These are phyloP conservation scores for Lithobius niger DNA, from an alignment of 1,140 invertebrate species.

Conservation along the genomic window DNA sequence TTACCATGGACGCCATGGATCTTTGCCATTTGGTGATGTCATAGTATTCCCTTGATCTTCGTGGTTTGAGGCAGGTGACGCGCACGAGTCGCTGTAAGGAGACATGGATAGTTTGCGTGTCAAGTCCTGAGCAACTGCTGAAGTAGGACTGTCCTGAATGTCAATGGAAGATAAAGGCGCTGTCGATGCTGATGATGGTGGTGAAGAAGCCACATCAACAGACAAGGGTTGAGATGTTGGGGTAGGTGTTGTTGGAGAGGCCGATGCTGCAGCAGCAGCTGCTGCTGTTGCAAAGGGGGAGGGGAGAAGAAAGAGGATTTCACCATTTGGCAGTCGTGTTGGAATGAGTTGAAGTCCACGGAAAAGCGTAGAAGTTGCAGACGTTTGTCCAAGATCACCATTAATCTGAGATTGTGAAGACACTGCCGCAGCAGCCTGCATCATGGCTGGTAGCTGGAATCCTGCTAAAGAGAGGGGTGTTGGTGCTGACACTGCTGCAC, in stretches of 20 bases:
- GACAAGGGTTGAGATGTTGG: background rate
- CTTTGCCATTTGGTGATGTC: background rate
- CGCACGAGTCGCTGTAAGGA: background rate
- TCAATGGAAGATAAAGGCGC: background rate
- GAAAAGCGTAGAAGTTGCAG: conserved; percentile 5
- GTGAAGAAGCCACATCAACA: background rate
- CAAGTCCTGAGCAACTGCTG: background rate
- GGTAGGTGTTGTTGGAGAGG: background rate
- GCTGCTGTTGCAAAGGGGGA: conserved; percentile 10
- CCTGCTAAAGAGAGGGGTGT: background rate
- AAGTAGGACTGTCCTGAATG: background rate
- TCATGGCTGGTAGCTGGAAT: conserved; percentile 14
- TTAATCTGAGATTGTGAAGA: background rate
- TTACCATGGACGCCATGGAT: background rate
- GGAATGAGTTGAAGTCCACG: conserved; percentile 51
- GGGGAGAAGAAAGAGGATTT: conserved; percentile 48
- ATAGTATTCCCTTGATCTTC: background rate
- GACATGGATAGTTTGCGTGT: background rate
- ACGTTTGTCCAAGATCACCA: too few relatives aligned
- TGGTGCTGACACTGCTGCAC: conserved; percentile 13
- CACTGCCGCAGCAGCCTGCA: conserved; percentile 19
- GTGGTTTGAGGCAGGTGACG: background rate
- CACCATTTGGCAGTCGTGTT: conserved; percentile 46
- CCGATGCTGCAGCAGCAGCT: background rate
- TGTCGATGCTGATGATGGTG: background rate